phyloP scores from a whole-genome alignment of 1,140 invertebrate species.

The Pogonomyrmex californicus region DNA sequence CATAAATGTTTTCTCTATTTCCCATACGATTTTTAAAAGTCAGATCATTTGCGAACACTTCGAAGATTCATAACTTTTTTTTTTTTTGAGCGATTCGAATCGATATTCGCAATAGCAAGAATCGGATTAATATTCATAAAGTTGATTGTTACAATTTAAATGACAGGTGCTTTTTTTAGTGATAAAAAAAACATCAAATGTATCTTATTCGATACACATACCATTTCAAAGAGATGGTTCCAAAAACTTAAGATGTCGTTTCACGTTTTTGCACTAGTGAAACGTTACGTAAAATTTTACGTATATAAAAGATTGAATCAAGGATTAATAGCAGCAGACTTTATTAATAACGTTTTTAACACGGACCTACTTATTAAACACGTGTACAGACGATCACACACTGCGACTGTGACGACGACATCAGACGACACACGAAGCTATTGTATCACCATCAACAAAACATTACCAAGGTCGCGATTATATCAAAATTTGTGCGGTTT shows the following conservation, averaged over 20 bases:
- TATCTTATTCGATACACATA: background rate
- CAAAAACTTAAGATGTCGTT: constrained; percentile 13
- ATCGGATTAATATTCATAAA: background rate
- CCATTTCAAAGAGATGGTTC: constrained; percentile 26
- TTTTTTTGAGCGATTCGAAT: background rate
- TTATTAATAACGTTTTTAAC: background rate
- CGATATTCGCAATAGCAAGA: background rate
- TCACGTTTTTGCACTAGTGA: background rate
- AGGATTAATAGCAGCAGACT: background rate
- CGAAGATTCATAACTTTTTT: background rate
- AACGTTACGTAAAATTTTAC: background rate
- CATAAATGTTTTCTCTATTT: background rate
- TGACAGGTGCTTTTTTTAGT: too few relatives aligned
- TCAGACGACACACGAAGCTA: constrained; percentile 68
- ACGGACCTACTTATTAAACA: constrained; percentile 48
- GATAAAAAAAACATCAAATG: background rate
- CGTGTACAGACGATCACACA: constrained; percentile 60
- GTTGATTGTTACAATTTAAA: background rate
- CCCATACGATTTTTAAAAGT: constrained; percentile 22
- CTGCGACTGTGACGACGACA: constrained; percentile 33
- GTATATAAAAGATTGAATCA: background rate
- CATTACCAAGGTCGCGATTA: background rate
- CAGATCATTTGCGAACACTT: background rate
- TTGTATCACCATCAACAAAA: background rate
- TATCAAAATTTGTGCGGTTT: background rate